These are phyloP conservation scores for Hyperoodon ampullatus DNA, from an alignment of 2,113 vertebrate species.

Conservation along the genomic window DNA sequence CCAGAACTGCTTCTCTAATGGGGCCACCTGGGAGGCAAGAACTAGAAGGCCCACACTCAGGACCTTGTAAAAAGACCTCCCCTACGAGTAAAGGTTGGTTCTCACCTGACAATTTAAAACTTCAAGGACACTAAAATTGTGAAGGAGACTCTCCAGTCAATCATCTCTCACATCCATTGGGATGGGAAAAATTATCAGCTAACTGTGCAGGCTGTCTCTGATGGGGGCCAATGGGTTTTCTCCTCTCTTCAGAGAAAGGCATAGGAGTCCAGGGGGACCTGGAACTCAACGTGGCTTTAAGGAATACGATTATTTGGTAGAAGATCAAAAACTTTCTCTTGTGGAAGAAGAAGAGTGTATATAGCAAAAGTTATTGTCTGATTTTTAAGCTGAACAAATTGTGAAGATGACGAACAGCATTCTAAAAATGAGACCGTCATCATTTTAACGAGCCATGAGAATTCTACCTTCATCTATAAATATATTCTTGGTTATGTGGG, in stretches of 20 bases:
- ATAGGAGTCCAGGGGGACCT: background rate
- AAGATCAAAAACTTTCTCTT: background rate
- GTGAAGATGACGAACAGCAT: background rate
- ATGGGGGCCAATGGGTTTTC: rapidly evolving
- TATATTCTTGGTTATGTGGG: background rate
- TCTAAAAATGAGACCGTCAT: background rate
- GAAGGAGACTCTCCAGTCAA: background rate
- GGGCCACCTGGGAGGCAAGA: background rate
- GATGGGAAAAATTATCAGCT: background rate
- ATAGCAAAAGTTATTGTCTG: background rate
- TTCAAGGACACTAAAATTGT: background rate
- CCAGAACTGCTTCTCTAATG: background rate
- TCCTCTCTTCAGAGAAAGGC: background rate
- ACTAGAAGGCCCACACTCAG: background rate
- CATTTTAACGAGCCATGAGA: background rate
- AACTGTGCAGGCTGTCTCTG: background rate
- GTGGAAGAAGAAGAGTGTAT: background rate
- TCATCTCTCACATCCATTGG: background rate
- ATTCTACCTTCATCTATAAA: background rate
- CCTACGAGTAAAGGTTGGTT: background rate
- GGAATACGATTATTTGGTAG: slow-evolving; percentile 21
- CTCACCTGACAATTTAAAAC: slow-evolving; percentile 28
- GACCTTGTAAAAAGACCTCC: background rate
- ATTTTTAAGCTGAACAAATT: background rate
- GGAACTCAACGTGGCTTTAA: background rate